phyloP scores from a whole-genome alignment of 2,888 invertebrate species.

The Caenorhabditis drosophilae region DNA sequence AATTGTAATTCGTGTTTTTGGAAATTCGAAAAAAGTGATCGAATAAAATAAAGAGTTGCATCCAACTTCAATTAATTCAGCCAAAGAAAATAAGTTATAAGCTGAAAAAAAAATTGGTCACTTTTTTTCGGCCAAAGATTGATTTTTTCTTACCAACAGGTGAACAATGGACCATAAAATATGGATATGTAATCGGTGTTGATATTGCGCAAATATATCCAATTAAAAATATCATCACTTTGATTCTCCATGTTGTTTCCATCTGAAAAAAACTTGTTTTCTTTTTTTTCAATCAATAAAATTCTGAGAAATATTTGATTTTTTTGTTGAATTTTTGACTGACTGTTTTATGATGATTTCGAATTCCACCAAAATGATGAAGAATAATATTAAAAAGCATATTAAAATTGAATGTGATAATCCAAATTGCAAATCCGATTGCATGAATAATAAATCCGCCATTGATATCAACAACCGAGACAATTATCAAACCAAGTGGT shows the following conservation, averaged over 20 bases:
- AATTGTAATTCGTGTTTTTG: conserved; percentile 45
- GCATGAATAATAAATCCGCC: conserved; percentile 62
- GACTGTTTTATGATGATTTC: conserved; percentile 46
- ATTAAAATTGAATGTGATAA: conserved; percentile 64
- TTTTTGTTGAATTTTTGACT: neutral
- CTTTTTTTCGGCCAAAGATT: too few relatives aligned
- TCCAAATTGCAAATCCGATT: conserved; percentile 60
- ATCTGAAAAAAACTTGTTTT: conserved; percentile 38
- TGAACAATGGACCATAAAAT: conserved; percentile 55
- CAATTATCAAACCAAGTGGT: conserved; percentile 50
- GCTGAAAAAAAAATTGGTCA: conserved; percentile 52
- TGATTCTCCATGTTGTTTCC: conserved; percentile 59
- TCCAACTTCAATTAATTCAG: conserved; percentile 64
- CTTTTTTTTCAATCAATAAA: neutral
- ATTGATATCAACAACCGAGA: conserved; percentile 66
- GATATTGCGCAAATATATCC: conserved; percentile 64
- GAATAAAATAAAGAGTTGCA: conserved; percentile 63
- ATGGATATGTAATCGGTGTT: conserved; percentile 61
- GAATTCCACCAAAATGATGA: conserved; percentile 58
- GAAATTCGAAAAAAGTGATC: conserved; percentile 59
- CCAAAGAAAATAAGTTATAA: conserved; percentile 61
- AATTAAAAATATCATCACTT: conserved; percentile 55
- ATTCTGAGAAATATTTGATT: neutral
- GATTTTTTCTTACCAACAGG: conserved; percentile 38
- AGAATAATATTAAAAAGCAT: conserved; percentile 64